Conservation (phyloP, 2,888 invertebrate species). For the Ectobius pallidus region DNA sequence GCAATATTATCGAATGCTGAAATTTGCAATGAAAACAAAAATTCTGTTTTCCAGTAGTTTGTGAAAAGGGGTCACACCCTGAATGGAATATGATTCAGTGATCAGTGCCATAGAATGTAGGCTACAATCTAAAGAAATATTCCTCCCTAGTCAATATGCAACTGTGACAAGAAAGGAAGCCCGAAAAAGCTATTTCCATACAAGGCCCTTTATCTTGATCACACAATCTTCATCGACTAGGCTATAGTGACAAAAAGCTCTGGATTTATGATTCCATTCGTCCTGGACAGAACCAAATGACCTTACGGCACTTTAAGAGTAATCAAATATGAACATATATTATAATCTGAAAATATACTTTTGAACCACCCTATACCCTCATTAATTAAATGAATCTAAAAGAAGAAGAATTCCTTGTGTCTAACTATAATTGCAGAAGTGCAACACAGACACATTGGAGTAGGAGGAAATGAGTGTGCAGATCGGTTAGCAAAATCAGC, state of each 20-base stretch:
- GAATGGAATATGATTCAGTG: conserved; percentile 48
- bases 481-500: too few relatives aligned
- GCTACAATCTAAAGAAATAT: conserved; percentile 48
- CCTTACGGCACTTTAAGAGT: conserved; percentile 42
- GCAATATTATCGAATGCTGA: conserved; percentile 46
- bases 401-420: too few relatives aligned
- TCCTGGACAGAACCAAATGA: conserved; percentile 45
- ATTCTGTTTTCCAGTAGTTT: conserved; percentile 43
- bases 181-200: conserved; percentile 40
- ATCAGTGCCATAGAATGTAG: conserved; percentile 51
- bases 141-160: conserved; percentile 1
- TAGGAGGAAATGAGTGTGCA: too few relatives aligned
- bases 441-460: too few relatives aligned
- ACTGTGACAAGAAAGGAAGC: conserved; percentile 44
- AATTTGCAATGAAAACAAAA: conserved; percentile 32
- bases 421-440: too few relatives aligned
- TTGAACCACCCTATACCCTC: too few relatives aligned
- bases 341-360: too few relatives aligned
- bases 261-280: conserved; percentile 42
- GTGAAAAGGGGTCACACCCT: conserved; percentile 39
- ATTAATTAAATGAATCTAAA: too few relatives aligned
- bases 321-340: conserved; percentile 40
- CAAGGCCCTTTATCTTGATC: conserved; percentile 36
- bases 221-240: conserved; percentile 32
- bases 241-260: conserved; percentile 26